Conservation (phyloP, 2,888 invertebrate genomes). For the Pogonocherus hispidulus region DNA sequence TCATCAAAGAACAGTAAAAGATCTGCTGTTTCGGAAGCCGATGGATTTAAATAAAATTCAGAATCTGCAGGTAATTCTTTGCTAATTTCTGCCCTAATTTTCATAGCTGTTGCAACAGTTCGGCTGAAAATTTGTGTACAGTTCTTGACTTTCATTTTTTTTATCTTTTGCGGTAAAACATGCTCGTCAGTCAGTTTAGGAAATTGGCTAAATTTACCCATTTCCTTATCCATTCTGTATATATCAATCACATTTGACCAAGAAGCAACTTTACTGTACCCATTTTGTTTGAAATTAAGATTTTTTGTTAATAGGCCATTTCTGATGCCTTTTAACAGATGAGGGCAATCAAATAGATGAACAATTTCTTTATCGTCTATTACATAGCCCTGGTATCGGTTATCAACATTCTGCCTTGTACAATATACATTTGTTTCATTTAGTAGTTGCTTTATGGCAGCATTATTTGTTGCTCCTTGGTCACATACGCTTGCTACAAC, state of each 20-base stretch:
- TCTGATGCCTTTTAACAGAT: slow-evolving; percentile 45
- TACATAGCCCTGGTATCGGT: slow-evolving; percentile 39
- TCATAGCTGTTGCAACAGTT: slow-evolving; percentile 38
- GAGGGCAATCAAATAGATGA: slow-evolving; percentile 47
- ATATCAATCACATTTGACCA: slow-evolving; percentile 39
- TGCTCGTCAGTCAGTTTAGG: slow-evolving; percentile 43
- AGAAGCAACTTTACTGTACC: slow-evolving; percentile 36
- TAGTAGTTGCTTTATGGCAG: slow-evolving; percentile 47
- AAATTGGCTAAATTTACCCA: slow-evolving; percentile 32
- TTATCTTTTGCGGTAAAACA: slow-evolving; percentile 39
- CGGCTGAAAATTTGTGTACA: slow-evolving; percentile 45
- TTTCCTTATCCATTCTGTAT: slow-evolving; percentile 32
- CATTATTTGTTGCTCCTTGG: slow-evolving; percentile 53
- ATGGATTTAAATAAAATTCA: slow-evolving; percentile 18
- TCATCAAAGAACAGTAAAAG: slow-evolving; percentile 31
- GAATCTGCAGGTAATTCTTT: slow-evolving; percentile 12
- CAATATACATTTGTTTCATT: slow-evolving; percentile 39
- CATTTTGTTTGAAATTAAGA: slow-evolving; percentile 35
- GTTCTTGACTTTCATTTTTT: slow-evolving; percentile 43
- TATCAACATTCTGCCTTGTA: slow-evolving; percentile 28
- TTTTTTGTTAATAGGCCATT: slow-evolving; percentile 42
- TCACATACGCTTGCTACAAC: slow-evolving; percentile 56
- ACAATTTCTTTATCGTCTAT: slow-evolving; percentile 45
- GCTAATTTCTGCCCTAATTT: slow-evolving; percentile 22
- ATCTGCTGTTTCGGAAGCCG: slow-evolving; percentile 35